Evolutionary conservation across 2,888 invertebrate genomes (phyloP), one percentile per base, ranked within the genome.

Genomic region (Trachelus tabidus): DNA sequence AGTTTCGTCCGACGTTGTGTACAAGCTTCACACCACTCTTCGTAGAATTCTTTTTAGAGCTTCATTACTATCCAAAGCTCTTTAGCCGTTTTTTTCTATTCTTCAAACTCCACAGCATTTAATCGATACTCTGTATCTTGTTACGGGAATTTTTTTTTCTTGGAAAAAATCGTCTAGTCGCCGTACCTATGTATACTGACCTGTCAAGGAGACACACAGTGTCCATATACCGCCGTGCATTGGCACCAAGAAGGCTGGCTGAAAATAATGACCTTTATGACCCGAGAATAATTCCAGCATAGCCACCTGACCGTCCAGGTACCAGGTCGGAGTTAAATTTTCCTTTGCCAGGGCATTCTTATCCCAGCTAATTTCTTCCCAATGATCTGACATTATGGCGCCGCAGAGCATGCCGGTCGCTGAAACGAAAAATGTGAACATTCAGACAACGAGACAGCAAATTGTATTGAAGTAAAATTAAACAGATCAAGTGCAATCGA

Each of bases 191-290:
- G 4, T 15, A 40, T 23, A 33, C 69, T 91, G 92, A 97, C 97
- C 96, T 92, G 95, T 94, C 86, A 97, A 93, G 86, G 96, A 96
- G 86, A 95, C 95, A 92, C 96, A 98, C 91, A 96, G 94, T 34
- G 96, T 97, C 98, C 96, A 98, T 87, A 96, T 98, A 68, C 96
- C 98, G n/a, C 96, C 97, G 86, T 96, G 96, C 95, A 96, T 96
- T 15, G 96, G 97, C 37, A 97, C 96, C 79, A 97, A 92, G 92
- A 97, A 96, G 68, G 95, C 95, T 30, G 89, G 81, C 85, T 88
- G 75, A 34, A 76, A 81, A 75, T 86, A 84, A 73, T 85, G 83
- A 75, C 82, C 81, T 78, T 80, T 83, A 34, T 87, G 86, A 31
- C 81, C 82, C 23, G 82, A 37, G n/a, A 80, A 74, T 15, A 85